Percentiles rank a stretch among this genome's conserved stretches.
Conservation (phyloP, 2,888 invertebrate species). For the Subacronicta megacephala region DNA sequence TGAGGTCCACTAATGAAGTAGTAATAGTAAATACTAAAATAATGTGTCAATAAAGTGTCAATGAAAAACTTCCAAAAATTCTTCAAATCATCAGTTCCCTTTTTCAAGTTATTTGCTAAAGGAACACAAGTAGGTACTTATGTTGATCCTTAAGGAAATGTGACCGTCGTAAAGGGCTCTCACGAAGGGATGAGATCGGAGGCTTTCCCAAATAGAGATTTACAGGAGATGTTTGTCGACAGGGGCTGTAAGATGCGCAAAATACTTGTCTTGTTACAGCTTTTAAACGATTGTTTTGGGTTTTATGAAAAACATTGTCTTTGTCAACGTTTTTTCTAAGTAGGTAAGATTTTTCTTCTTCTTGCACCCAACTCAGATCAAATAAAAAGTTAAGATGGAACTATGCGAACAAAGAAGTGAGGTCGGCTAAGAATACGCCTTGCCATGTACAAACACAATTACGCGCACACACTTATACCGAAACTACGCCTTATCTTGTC, state of each 20-base stretch:
- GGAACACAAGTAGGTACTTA: constrained; percentile 13
- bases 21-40: too few relatives aligned
- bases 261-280: background rate
- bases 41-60: too few relatives aligned
- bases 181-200: constrained; percentile 2
- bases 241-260: background rate
- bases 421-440: too few relatives aligned
- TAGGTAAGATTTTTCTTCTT: too few relatives aligned
- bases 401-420: too few relatives aligned
- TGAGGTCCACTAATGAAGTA: too few relatives aligned
- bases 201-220: constrained; percentile 14
- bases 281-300: background rate
- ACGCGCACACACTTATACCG: too few relatives aligned
- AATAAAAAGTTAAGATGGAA: too few relatives aligned
- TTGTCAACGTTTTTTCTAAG: too few relatives aligned
- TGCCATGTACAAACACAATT: too few relatives aligned
- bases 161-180: constrained; percentile 10
- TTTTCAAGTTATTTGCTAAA: background rate
- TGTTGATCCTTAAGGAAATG: constrained; percentile 7
- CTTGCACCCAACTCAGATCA: too few relatives aligned
- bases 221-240: constrained; percentile 2
- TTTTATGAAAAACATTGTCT: background rate
- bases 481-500: too few relatives aligned
- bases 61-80: background rate
- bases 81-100: background rate